Evolutionary conservation across 2,888 invertebrate species (phyloP).

Genomic region (Mechanitis messenoides): DNA sequence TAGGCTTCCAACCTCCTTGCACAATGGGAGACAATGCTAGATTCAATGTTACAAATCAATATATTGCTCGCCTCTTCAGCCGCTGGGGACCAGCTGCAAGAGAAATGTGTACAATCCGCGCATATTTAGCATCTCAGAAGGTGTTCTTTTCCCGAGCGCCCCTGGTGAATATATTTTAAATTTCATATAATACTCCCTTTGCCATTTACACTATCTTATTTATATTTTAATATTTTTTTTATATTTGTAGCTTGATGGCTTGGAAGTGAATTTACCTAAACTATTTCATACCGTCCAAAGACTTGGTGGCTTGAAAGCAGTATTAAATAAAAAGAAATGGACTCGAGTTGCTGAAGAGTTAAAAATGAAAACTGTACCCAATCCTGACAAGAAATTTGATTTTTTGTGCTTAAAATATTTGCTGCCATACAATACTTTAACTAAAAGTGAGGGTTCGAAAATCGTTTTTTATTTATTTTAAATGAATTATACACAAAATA

Average conservation of each 20-base stretch:
- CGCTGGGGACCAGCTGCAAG: slow-evolving; percentile 93
- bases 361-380: slow-evolving; percentile 87
- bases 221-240: not conserved
- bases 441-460: slow-evolving; percentile 73
- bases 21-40: slow-evolving; percentile 89
- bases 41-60: slow-evolving; percentile 93
- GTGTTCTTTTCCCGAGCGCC: slow-evolving; percentile 85
- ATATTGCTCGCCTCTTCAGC: slow-evolving; percentile 89
- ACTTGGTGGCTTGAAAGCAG: slow-evolving; percentile 89
- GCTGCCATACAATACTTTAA: slow-evolving; percentile 90
- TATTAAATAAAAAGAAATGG: slow-evolving; percentile 93
- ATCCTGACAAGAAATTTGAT: slow-evolving; percentile 89
- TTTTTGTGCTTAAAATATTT: slow-evolving; percentile 94
- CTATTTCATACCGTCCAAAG: slow-evolving; percentile 90
- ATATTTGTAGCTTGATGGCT: slow-evolving; percentile 83
- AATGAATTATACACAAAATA: not conserved
- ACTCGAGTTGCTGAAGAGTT: slow-evolving; percentile 90
- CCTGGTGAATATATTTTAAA: slow-evolving; percentile 72
- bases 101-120: slow-evolving; percentile 89
- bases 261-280: slow-evolving; percentile 92
- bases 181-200: not conserved
- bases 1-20: slow-evolving; percentile 84
- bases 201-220: not conserved
- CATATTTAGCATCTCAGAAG: slow-evolving; percentile 86
- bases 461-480: slow-evolving; percentile 4